Percentiles rank a stretch among this genome's conserved stretches.
Evolutionary conservation across 2,113 vertebrate genomes (phyloP).

Genomic region (Pachypanchax playfairii): DNA sequence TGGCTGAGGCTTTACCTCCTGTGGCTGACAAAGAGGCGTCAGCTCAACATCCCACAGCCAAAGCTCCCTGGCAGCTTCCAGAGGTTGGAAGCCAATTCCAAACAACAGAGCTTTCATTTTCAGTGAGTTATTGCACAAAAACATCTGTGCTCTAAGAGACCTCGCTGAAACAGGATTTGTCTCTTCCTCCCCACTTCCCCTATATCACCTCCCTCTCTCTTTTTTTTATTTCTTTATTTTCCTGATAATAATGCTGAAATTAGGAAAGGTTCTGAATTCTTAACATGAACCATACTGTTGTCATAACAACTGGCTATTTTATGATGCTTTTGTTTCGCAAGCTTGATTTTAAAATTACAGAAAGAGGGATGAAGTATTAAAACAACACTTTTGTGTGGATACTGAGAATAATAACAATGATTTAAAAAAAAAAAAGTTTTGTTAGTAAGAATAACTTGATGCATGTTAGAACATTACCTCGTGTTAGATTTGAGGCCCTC

Average conservation of each 20-base stretch:
- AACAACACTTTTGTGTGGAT: conserved; percentile 12
- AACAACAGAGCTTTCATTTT: conserved; percentile 65
- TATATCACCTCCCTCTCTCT: not conserved
- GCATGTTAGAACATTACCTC: conserved; percentile 13
- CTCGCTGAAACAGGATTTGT: conserved; percentile 46
- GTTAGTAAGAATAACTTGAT: not conserved
- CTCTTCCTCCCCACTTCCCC: too few species aligned
- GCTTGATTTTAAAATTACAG: conserved; percentile 6
- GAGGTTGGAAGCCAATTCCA: conserved; percentile 53
- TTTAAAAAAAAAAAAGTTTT: not conserved
- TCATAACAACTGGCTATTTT: conserved; percentile 56
- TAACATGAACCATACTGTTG: conserved; percentile 67
- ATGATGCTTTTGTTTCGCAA: too few species aligned
- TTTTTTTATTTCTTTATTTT: conserved; percentile 36
- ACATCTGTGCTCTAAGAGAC: conserved; percentile 69
- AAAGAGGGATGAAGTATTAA: conserved; percentile 1
- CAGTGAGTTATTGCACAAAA: conserved; percentile 67
- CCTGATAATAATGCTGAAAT: conserved; percentile 75
- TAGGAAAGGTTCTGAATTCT: conserved; percentile 72
- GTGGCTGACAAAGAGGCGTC: conserved; percentile 31
- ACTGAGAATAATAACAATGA: too few species aligned
- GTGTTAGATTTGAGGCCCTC: conserved; percentile 1
- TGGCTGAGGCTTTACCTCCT: conserved; percentile 36
- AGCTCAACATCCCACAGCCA: conserved; percentile 33
- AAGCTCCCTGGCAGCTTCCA: conserved; percentile 42